These are phyloP conservation scores for Germaria angustata DNA, from an alignment of 2,888 invertebrate species.

Conservation along the genomic window DNA sequence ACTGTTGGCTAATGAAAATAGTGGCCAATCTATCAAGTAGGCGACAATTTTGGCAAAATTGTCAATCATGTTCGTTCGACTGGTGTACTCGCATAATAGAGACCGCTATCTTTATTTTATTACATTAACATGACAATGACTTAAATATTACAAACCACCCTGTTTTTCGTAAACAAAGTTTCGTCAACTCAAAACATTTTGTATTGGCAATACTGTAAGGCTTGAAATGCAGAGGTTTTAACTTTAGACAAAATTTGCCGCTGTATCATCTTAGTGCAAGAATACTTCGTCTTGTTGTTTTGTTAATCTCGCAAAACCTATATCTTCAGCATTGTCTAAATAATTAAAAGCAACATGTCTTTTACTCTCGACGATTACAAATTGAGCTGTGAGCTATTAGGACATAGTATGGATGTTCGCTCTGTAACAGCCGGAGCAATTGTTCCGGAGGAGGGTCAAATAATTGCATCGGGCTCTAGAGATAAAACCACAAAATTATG, in stretches of 20 bases:
- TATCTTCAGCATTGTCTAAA: neutral
- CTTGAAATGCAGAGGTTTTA: neutral
- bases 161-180: too few relatives aligned
- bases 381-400: conserved; percentile 87
- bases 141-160: too few relatives aligned
- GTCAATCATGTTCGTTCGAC: too few relatives aligned
- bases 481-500: conserved; percentile 93
- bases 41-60: too few relatives aligned
- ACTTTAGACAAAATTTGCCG: conserved; percentile 12
- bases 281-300: neutral
- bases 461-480: conserved; percentile 92
- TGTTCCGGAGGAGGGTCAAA: conserved; percentile 82
- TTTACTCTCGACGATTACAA: conserved; percentile 83
- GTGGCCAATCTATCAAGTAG: too few relatives aligned
- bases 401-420: conserved; percentile 93
- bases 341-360: conserved; percentile 68
- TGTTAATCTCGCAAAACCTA: neutral
- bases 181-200: too few relatives aligned
- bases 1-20: too few relatives aligned
- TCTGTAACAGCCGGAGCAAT: conserved; percentile 83
- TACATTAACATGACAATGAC: too few relatives aligned
- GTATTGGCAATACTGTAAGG: too few relatives aligned
- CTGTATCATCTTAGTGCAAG: conserved; percentile 14
- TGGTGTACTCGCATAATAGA: too few relatives aligned
- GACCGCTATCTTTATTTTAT: too few relatives aligned